Base-by-base conservation (phyloP, 2,113 vertebrate genomes). In the Uropsilus gracilis region DNA sequence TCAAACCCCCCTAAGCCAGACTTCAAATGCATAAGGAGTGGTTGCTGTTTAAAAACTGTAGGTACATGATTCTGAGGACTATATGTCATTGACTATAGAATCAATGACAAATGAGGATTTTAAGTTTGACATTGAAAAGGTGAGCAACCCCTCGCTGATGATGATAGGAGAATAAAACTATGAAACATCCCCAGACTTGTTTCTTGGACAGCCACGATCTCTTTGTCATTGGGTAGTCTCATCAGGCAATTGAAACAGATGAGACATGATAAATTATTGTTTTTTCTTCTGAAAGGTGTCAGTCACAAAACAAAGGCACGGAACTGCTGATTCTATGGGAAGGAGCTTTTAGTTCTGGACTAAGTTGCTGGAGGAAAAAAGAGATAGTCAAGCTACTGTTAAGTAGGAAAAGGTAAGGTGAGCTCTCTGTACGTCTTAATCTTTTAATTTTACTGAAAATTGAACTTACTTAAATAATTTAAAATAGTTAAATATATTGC, bases 191-290 rank as follows among this genome's bases (percentile, higher is more conserved):
- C 42, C 61, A 83, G 83, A 87, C 84, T 92, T 93, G 95, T 97
- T 96, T 96, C 94, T 96, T 93, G 91, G 91, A 91, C 87, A 95
- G 84, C 91, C 93, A 28, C 4, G 8, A 90, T 95, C 86, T 96
- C 96, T 93, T 89, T 93, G 80, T 81, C 75, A 87, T 63, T 94
- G 59, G 84, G 14, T 64, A 84, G 80, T 90, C 87, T 87, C 80
- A 91, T 96, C 91, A 96, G 80, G 68, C 68, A 93, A 93, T 93
- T 96, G 92, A 94, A 97, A 94, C 48, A 80, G 89, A 89, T 92
- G 34, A 96, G 89, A 91, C 64, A 61, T 59, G 80, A 69, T 95
- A 85, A 94, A 90, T 96, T 81, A 80, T 89, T 93, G 61, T 87
- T 86, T 86, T 94, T 86, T 44, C 91, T 84, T 80, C 81, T 89